Percentiles rank a stretch among this genome's conserved stretches.
These are phyloP conservation scores for Ctenosaura bakeri DNA, from an alignment of 2,797 vertebrate genomes.

Conservation along the genomic window DNA sequence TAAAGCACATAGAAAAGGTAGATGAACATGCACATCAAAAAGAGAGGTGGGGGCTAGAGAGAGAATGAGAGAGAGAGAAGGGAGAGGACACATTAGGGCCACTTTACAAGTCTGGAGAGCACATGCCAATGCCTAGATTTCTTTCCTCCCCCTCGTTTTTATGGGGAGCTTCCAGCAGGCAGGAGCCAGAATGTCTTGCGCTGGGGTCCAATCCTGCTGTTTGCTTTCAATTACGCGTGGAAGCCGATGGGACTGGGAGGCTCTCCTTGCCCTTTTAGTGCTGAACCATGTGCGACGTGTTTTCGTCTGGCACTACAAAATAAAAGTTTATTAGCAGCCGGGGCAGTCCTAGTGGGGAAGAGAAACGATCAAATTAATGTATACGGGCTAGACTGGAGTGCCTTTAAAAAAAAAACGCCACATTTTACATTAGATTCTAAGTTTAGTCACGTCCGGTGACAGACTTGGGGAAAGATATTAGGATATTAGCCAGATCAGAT, in stretches of 20 bases:
- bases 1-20: not conserved
- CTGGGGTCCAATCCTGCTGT: constrained; percentile 20
- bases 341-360: not conserved
- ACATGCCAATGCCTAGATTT: constrained; percentile 21
- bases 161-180: constrained; percentile 41
- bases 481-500: constrained; percentile 42
- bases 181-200: constrained; percentile 26
- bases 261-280: constrained; percentile 34
- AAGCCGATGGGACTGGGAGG: constrained; percentile 45
- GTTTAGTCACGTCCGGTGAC: constrained; percentile 43
- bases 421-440: constrained; percentile 26
- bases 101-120: constrained; percentile 60
- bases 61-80: too few species aligned
- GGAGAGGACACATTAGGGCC: not conserved
- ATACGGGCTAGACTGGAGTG: not conserved
- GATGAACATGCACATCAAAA: not conserved
- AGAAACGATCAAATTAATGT: not conserved
- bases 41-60: not conserved
- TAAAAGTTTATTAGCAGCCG: constrained; percentile 37
- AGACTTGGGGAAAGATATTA: constrained; percentile 26
- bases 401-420: not conserved
- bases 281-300: not conserved
- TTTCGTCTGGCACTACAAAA: constrained; percentile 25
- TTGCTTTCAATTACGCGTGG: constrained; percentile 32
- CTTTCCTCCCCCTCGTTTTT: constrained; percentile 29